Percentiles rank a stretch among this genome's conserved stretches.
phyloP scores from a whole-genome alignment of 2,113 vertebrate genomes.

The Riparia riparia region DNA sequence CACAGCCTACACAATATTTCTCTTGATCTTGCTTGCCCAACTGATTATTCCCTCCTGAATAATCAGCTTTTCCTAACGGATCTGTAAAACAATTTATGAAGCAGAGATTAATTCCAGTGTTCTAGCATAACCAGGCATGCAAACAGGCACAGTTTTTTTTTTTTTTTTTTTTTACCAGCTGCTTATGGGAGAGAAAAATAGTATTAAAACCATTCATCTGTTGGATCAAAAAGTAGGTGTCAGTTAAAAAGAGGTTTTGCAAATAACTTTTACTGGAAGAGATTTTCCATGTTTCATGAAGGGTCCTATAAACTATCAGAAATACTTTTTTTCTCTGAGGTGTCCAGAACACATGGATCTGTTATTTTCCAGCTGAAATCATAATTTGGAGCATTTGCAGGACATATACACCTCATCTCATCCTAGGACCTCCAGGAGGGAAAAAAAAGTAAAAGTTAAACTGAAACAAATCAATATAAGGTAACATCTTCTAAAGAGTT shows the following conservation, averaged over 20 bases:
- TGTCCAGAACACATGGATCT: accelerated
- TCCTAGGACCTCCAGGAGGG: accelerated
- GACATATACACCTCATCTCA: not conserved
- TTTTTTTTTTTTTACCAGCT: not conserved
- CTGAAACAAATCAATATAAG: not conserved
- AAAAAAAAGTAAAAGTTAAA: not conserved
- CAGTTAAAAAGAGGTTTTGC: not conserved
- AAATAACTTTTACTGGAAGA: not conserved
- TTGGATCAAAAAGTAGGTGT: not conserved
- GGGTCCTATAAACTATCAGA: not conserved
- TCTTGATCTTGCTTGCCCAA: not conserved
- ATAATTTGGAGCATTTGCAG: not conserved
- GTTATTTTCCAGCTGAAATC: not conserved
- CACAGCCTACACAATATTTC: not conserved
- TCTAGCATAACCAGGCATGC: not conserved
- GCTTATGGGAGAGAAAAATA: not conserved
- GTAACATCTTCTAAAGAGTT: not conserved
- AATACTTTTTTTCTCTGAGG: not conserved
- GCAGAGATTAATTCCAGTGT: not conserved
- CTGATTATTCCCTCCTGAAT: not conserved
- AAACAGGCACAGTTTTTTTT: not conserved
- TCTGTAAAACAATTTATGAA: not conserved
- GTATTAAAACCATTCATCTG: not conserved
- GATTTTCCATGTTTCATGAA: not conserved
- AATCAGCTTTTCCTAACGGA: not conserved